A percentile compares a stretch with the other conserved stretches of the same genome.
Evolutionary conservation across 2,113 vertebrate genomes (phyloP).

Genomic region (Pithys albifrons): DNA sequence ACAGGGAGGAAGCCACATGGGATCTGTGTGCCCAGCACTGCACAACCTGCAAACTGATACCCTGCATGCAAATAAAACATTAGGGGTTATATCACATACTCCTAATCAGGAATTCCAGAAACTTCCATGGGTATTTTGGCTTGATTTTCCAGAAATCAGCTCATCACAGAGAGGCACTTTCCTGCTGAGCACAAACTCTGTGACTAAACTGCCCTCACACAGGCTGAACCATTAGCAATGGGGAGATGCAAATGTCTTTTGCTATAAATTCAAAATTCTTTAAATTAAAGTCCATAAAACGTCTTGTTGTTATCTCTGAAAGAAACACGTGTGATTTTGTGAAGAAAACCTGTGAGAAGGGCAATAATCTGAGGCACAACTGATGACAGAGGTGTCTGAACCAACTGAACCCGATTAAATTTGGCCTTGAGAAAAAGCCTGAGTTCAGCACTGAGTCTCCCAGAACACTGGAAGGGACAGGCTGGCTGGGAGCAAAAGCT

Average conservation of each 20-base stretch:
- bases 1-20: fast-evolving
- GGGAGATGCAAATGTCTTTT: neutral
- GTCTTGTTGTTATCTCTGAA: neutral
- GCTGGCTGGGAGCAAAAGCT: neutral
- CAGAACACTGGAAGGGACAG: neutral
- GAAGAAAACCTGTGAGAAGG: neutral
- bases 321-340: neutral
- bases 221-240: neutral
- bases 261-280: neutral
- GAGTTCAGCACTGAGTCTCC: neutral
- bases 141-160: neutral
- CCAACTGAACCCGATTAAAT: neutral
- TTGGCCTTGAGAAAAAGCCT: neutral
- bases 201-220: neutral
- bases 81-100: fast-evolving
- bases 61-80: fast-evolving
- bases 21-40: fast-evolving
- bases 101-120: neutral
- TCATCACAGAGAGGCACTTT: neutral
- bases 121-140: neutral
- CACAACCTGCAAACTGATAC: neutral
- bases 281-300: neutral
- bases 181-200: neutral
- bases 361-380: neutral
- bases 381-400: neutral